Conservation (phyloP, 2,888 invertebrate genomes). For the Amblyjoppa proteus region DNA sequence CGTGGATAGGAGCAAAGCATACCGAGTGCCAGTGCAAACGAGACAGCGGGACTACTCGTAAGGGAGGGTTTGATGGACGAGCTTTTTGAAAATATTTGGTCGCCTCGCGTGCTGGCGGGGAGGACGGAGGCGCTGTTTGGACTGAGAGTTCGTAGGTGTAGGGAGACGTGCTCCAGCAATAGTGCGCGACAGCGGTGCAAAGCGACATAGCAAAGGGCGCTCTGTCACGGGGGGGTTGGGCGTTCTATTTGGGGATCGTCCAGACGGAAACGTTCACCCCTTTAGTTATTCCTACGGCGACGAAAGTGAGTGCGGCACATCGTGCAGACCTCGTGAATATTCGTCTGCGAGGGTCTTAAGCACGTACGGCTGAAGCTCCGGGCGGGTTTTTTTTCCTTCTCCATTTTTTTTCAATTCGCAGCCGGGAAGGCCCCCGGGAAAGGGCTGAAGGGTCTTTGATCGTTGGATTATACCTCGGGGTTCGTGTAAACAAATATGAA, state of each 20-base stretch:
- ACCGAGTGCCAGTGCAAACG: not conserved
- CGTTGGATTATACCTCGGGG: conserved; percentile 40
- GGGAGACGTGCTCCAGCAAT: conserved; percentile 36
- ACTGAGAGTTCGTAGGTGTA: not conserved
- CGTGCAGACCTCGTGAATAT: conserved; percentile 47
- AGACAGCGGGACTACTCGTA: not conserved
- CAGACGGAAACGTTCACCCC: conserved; percentile 56
- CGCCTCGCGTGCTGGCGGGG: conserved; percentile 28
- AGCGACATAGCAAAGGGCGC: conserved; percentile 12
- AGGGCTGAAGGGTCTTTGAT: conserved; percentile 40
- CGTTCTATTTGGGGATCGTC: conserved; percentile 55
- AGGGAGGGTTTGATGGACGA: conserved; percentile 39
- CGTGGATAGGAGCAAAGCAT: not conserved
- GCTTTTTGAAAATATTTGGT: conserved; percentile 55
- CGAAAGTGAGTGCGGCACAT: conserved; percentile 29
- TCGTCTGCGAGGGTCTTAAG: conserved; percentile 54
- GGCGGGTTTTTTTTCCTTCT: conserved; percentile 34
- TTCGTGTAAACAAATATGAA: conserved; percentile 37
- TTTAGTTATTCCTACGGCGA: conserved; percentile 47
- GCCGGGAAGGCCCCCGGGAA: conserved; percentile 3
- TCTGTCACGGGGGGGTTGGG: conserved; percentile 24
- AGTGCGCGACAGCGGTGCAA: conserved; percentile 20
- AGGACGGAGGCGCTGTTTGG: conserved; percentile 4
- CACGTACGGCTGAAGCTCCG: conserved; percentile 48
- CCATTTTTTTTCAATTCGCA: conserved; percentile 43